These are phyloP conservation scores for Acridotheres tristis DNA, from an alignment of 2,797 vertebrate genomes.

Conservation along the genomic window DNA sequence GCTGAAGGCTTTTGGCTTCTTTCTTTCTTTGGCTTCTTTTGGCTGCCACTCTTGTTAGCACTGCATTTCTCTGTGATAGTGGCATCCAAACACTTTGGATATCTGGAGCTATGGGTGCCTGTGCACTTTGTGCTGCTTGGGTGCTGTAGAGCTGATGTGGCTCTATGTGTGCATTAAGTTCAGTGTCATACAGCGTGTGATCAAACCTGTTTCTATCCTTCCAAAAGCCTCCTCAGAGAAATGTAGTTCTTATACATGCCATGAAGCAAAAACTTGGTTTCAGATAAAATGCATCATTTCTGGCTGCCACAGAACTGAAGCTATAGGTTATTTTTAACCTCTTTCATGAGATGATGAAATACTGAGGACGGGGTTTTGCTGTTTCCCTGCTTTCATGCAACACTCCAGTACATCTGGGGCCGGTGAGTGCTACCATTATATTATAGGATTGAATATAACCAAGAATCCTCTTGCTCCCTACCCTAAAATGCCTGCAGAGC, in stretches of 20 bases:
- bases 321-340: background rate
- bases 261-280: background rate
- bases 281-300: background rate
- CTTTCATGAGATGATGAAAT: background rate
- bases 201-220: background rate
- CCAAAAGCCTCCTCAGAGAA: background rate
- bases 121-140: background rate
- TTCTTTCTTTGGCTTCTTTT: background rate
- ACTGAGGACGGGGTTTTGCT: background rate
- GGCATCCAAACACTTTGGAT: background rate
- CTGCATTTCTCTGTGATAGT: background rate
- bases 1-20: background rate
- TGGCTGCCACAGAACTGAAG: background rate
- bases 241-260: background rate
- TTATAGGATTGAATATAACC: background rate
- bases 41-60: background rate
- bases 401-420: background rate
- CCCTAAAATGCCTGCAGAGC: background rate
- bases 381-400: background rate
- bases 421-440: background rate
- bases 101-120: background rate
- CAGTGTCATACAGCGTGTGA: accelerated
- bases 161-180: background rate
- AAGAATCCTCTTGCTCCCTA: background rate
- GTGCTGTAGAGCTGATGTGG: background rate